These are phyloP conservation scores for Calameuta filiformis DNA, from an alignment of 2,888 invertebrate species.

Conservation along the genomic window DNA sequence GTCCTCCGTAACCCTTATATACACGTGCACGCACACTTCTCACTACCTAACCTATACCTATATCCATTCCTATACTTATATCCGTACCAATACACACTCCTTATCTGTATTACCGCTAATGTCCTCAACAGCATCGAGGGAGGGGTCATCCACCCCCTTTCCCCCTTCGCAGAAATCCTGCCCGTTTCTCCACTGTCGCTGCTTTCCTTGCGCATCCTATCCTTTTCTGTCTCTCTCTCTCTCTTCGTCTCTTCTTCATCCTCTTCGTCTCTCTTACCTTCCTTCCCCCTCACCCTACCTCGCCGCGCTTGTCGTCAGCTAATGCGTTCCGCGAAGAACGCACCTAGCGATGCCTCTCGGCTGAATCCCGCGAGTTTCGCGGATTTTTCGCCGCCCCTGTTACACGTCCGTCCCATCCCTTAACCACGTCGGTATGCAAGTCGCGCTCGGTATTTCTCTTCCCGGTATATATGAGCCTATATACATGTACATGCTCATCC, in stretches of 20 bases:
- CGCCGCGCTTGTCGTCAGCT: constrained; percentile 10
- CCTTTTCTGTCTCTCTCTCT: constrained; percentile 19
- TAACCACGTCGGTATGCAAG: not conserved
- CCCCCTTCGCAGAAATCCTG: constrained; percentile 2
- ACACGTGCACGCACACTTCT: not conserved
- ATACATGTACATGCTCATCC: not conserved
- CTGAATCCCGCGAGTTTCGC: constrained; percentile 3
- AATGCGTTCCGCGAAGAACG: constrained; percentile 21
- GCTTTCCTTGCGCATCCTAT: constrained; percentile 16
- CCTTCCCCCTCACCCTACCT: not conserved
- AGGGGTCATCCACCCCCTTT: constrained; percentile 15
- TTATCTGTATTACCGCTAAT: not conserved
- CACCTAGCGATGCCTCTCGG: not conserved
- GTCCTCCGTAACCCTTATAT: constrained; percentile 11
- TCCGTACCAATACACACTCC: not conserved
- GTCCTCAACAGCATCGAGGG: constrained; percentile 8
- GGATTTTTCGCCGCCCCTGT: not conserved
- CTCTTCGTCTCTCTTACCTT: constrained; percentile 13
- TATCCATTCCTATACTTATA: no score
- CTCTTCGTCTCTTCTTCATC: constrained; percentile 28
- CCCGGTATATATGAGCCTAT: not conserved
- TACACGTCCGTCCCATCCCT: not conserved
- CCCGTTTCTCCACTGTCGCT: constrained; percentile 16
- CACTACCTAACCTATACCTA: not conserved
- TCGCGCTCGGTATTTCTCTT: not conserved